Conservation (phyloP, 2,888 invertebrate genomes). For the Amphiduros pacificus region DNA sequence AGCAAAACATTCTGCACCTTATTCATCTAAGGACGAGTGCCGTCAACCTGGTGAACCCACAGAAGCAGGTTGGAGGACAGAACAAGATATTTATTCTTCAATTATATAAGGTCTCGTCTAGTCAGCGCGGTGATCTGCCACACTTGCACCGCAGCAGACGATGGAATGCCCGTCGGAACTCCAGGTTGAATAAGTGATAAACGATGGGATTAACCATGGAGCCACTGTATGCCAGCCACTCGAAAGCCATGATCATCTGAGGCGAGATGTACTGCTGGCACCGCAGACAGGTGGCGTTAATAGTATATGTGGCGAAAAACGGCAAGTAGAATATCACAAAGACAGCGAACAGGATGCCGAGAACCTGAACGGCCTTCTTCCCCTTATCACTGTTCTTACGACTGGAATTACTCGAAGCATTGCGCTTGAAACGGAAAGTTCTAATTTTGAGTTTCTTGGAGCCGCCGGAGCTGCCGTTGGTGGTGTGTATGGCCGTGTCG, state of each 20-base stretch:
- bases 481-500: slow-evolving; percentile 1
- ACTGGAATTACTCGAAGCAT: not conserved
- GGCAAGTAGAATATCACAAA: slow-evolving; percentile 40
- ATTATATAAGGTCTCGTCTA: no score
- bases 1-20: no score
- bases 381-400: slow-evolving; percentile 26
- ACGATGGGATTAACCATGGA: slow-evolving; percentile 40
- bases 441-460: slow-evolving; percentile 4
- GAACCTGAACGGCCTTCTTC: slow-evolving; percentile 36
- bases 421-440: slow-evolving; percentile 10
- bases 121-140: no score
- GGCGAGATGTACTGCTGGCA: slow-evolving; percentile 28
- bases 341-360: slow-evolving; percentile 38
- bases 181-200: slow-evolving; percentile 41
- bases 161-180: slow-evolving; percentile 37
- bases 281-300: slow-evolving; percentile 27
- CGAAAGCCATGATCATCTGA: slow-evolving; percentile 28
- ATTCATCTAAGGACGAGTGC: no score
- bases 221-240: slow-evolving; percentile 37
- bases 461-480: not conserved
- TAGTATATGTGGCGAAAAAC: slow-evolving; percentile 36
- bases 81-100: no score
- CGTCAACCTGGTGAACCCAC: no score
- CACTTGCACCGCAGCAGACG: slow-evolving; percentile 32
- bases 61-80: no score